Evolutionary conservation across 1,140 invertebrate genomes (phyloP), one percentile per base, ranked within the genome.

Genomic region (Aphis gossypii): DNA sequence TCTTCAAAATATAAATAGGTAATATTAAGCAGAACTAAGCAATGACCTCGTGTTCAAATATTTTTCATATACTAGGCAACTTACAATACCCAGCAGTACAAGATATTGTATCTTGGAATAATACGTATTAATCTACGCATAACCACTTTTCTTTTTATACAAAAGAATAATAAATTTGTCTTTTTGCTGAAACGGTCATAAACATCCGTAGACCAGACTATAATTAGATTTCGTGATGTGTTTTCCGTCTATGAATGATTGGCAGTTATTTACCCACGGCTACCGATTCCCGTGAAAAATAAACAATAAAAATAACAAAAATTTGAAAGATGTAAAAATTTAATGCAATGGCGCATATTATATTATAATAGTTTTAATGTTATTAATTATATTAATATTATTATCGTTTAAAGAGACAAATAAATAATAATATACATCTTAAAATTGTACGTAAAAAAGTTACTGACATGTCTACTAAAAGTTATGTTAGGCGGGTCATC

Each of bases 341-440:
- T 92, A 82, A 83, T 92, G 68, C 60, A 92, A 92, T 83, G 46
- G 68, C 68, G 44, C 68, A 92, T 82, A 91, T 91, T 82, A 91
- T 91, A 91, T 91, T 91, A 91, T 91, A 89, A 89, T 56, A 76
- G 60, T 82, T 92, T 76, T 76, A 46, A 83, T 83, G n/a, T 48
- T 92, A 82, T 92, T 92, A 91, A 44, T 91, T 76, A 44, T 90
- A 90, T 76, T 92, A 83, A 48, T 90, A 90, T 88, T 86, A 86
- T 76, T 76, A 76, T 89, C 21, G 48, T 89, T 90, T 93, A 51
- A 92, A 93, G 82, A 86, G 92, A 93, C 92, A 93, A 93, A 84
- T 92, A 84, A 93, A 84, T 92, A 92, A 48, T 92, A 92, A 92
- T 93, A 93, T 93, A 93, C 44, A 93, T 93, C 82, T 93, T 86